Conservation (phyloP, 2,888 invertebrate species). For the Muschampia plurimacula region DNA sequence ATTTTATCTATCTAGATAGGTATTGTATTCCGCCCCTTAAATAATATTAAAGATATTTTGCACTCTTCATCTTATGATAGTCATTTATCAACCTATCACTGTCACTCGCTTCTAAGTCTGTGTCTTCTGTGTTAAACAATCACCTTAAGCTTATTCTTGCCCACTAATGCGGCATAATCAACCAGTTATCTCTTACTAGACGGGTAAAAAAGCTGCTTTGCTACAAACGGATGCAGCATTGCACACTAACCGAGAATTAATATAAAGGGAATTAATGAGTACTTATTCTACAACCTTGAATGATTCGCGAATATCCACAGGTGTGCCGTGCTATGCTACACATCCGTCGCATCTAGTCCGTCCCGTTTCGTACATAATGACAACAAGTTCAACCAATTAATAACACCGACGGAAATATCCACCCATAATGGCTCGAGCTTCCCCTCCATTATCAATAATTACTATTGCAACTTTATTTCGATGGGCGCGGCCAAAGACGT, state of each 20-base stretch:
- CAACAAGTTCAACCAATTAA: slow-evolving; percentile 71
- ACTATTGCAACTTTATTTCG: slow-evolving; percentile 77
- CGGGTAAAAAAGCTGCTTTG: slow-evolving; percentile 70
- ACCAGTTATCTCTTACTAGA: slow-evolving; percentile 46
- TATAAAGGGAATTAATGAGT: slow-evolving; percentile 63
- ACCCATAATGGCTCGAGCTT: slow-evolving; percentile 71
- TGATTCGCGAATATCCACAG: slow-evolving; percentile 70
- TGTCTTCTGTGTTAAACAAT: slow-evolving; percentile 43
- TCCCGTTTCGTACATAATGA: slow-evolving; percentile 57
- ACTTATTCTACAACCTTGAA: slow-evolving; percentile 54
- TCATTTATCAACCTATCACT: not conserved
- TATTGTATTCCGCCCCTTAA: no score
- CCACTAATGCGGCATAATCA: slow-evolving; percentile 45
- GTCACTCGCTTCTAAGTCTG: slow-evolving; percentile 18
- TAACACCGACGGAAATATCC: slow-evolving; percentile 74
- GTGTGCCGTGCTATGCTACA: slow-evolving; percentile 63
- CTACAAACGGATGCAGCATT: slow-evolving; percentile 69
- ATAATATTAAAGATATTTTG: no score
- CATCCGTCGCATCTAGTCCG: slow-evolving; percentile 67
- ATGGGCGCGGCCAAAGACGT: slow-evolving; percentile 67
- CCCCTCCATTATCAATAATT: slow-evolving; percentile 79
- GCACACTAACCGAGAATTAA: slow-evolving; percentile 73
- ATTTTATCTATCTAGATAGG: not conserved
- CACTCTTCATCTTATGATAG: not conserved
- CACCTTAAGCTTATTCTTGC: slow-evolving; percentile 41